phyloP scores from a whole-genome alignment of 92 coral and sea anemone genomes.

The Porites divaricata region DNA sequence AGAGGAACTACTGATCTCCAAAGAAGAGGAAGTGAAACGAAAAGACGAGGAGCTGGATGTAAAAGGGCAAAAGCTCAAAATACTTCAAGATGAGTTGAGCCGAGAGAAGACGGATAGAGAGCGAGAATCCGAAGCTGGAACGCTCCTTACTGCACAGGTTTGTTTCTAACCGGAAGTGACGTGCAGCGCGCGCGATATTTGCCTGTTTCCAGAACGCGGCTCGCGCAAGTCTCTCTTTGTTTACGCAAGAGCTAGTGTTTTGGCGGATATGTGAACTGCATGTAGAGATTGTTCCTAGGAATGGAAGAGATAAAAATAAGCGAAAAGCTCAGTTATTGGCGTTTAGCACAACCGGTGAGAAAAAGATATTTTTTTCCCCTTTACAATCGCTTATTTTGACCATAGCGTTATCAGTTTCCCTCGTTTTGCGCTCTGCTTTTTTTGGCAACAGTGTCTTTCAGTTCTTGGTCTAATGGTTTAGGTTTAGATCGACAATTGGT shows the following conservation, averaged over 20 bases:
- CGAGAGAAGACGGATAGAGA: conserved; percentile 63
- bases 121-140: conserved; percentile 28
- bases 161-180: neutral
- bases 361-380: too few relatives aligned
- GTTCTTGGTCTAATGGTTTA: too few relatives aligned
- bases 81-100: conserved; percentile 65
- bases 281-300: neutral
- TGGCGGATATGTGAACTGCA: neutral
- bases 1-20: conserved; percentile 29
- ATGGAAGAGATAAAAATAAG: neutral
- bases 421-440: too few relatives aligned
- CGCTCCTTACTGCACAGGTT: conserved; percentile 32
- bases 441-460: too few relatives aligned
- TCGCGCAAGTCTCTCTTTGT: conserved; percentile 11
- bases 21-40: conserved; percentile 46
- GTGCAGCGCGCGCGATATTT: conserved; percentile 1
- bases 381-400: too few relatives aligned
- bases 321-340: neutral
- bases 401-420: too few relatives aligned
- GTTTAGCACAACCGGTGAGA: neutral
- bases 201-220: neutral
- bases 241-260: neutral
- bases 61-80: conserved; percentile 67
- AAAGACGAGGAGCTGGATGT: conserved; percentile 32
- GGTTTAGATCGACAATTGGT: too few relatives aligned